These are phyloP conservation scores for Trachymyrmex septentrionalis DNA, from an alignment of 1,140 invertebrate species.

Conservation along the genomic window DNA sequence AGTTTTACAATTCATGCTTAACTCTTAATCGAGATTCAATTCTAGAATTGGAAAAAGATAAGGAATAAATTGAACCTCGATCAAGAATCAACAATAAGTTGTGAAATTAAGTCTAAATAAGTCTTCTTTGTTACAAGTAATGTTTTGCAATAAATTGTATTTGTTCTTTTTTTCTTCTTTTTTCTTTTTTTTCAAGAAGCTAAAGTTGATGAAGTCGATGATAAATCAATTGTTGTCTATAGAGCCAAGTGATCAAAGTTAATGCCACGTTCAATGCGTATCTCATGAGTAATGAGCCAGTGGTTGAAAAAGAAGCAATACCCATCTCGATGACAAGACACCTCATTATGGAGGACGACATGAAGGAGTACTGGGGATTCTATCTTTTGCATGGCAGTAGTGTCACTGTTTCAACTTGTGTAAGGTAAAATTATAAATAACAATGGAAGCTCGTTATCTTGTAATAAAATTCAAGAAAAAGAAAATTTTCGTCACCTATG, in stretches of 20 bases:
- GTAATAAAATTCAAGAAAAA: neutral
- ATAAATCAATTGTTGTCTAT: conserved; percentile 60
- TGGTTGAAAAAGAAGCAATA: conserved; percentile 86
- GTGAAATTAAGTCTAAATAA: neutral
- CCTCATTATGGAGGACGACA: conserved; percentile 91
- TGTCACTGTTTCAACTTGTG: conserved; percentile 91
- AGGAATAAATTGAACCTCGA: no score
- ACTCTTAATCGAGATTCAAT: no score
- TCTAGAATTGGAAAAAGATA: no score
- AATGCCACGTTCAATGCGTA: conserved; percentile 93
- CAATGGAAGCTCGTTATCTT: neutral
- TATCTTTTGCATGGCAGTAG: conserved; percentile 92
- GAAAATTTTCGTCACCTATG: neutral
- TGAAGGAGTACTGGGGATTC: conserved; percentile 95
- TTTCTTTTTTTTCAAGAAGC: neutral
- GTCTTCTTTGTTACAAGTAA: neutral
- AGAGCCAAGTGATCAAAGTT: conserved; percentile 90
- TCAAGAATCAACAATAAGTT: no score
- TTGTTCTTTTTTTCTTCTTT: neutral
- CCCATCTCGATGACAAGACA: conserved; percentile 90
- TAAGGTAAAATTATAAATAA: conserved; percentile 86
- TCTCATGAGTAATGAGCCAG: conserved; percentile 88
- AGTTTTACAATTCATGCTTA: no score
- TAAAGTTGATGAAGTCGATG: neutral
- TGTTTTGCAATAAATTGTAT: neutral